These are phyloP conservation scores for Chrysotoxum bicinctum DNA, from an alignment of 2,888 invertebrate species.

Conservation along the genomic window DNA sequence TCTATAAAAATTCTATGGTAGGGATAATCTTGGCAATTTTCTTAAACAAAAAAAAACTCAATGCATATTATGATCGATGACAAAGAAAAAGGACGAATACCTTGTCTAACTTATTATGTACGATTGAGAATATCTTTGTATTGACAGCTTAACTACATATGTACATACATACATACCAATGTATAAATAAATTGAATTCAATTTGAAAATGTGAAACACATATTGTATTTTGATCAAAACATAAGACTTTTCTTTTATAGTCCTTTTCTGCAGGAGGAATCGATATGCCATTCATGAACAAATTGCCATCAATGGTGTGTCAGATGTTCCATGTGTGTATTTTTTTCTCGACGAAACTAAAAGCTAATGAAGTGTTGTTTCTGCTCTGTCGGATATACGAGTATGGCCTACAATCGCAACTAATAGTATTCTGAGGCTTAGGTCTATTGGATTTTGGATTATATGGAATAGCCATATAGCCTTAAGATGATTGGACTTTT, in stretches of 20 bases:
- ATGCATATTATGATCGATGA: background rate
- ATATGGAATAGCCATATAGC: background rate
- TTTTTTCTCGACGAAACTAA: background rate
- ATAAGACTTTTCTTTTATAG: background rate
- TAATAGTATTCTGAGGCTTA: slow-evolving; percentile 13
- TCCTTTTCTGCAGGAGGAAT: background rate
- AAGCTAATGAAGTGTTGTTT: slow-evolving; percentile 33
- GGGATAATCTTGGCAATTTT: slow-evolving; percentile 24
- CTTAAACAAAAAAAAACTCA: background rate
- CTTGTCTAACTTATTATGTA: slow-evolving; percentile 4
- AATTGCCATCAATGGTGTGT: background rate
- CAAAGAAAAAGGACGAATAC: background rate
- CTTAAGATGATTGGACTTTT: slow-evolving; percentile 13
- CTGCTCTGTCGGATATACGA: background rate
- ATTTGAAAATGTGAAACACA: background rate
- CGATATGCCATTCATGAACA: background rate
- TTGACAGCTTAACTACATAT: slow-evolving; percentile 33
- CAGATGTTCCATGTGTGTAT: background rate
- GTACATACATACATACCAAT: too few relatives aligned
- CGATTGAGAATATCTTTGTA: slow-evolving; percentile 16
- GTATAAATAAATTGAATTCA: slow-evolving; percentile 48
- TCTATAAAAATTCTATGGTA: slow-evolving; percentile 6
- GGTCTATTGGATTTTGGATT: slow-evolving; percentile 24
- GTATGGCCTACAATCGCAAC: slow-evolving; percentile 1
- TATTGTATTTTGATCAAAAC: slow-evolving; percentile 4